Base-by-base conservation (phyloP, 2,113 vertebrate species). In the Anoura caudifer region DNA sequence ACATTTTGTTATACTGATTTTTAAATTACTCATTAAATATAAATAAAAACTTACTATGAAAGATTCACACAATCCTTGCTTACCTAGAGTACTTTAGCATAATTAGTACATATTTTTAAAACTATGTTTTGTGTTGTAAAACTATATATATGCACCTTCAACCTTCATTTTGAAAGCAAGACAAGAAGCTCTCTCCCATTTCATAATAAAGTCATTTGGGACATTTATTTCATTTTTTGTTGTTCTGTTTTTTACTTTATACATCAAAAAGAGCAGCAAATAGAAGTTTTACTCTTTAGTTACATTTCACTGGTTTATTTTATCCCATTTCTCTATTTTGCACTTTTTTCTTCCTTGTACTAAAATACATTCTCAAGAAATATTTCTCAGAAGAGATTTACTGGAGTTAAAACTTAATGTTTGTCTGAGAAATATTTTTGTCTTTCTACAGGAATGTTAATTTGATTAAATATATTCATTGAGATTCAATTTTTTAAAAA, bases 131-230 rank as follows among this genome's bases (percentile, higher is more conserved):
- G 9, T 82, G n/a, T 61, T 89, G 82, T 24, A 31, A 81, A 73
- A 75, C 75, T 67, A 61, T 67, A 87, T 73, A 50, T 50, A 2
- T 50, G 13, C 47, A 50, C 11, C 13, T 3, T 24, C 36, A 65
- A 87, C 70, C 4, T 28, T 89, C 59, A 95, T 87, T 90, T 95
- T 17, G 87, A 87, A 94, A 95, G 61, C 3, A 88, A 77, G 31
- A 10, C 20, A 63, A 81, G 73, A 26, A 36, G 70, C 38, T 15
- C 14, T 54, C 33, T 15, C 11, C 19, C 11, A 45, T 80, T 94
- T 81, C 19, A 73, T 81, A 77, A 24, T 61, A 94, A 92, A 92
- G 63, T 91, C 26, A 91, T 22, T 15, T 86, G 15, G 3, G 47
- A 75, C 15, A 81, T 80, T 81, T 52, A 61, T 36, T 79, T 45